These are phyloP conservation scores for Acanthococcus lagerstroemiae DNA, from an alignment of 2,888 invertebrate species.

Conservation along the genomic window DNA sequence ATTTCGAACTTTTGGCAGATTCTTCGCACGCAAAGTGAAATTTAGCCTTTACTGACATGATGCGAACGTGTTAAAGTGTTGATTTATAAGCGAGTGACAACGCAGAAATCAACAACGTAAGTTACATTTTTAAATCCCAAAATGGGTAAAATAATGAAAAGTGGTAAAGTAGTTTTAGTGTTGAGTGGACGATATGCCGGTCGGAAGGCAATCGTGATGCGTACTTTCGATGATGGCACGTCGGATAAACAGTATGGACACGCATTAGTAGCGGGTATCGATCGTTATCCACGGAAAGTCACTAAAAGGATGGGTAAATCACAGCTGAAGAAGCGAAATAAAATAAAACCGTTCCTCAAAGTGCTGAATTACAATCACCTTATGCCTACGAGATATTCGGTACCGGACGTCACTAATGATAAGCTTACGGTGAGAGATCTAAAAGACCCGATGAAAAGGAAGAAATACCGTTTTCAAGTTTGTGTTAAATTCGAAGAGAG, in stretches of 20 bases:
- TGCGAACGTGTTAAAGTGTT: too few species aligned
- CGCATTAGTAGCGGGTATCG: constrained; percentile 95
- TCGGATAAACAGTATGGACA: constrained; percentile 94
- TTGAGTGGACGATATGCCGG: constrained; percentile 98
- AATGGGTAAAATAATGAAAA: constrained; percentile 99
- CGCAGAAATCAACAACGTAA: too few species aligned
- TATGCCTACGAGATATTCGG: constrained; percentile 90
- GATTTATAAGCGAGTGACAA: too few species aligned
- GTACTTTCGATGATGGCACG: constrained; percentile 93
- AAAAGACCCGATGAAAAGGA: constrained; percentile 90
- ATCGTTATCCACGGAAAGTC: constrained; percentile 91
- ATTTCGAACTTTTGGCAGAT: too few species aligned
- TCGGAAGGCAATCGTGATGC: constrained; percentile 89
- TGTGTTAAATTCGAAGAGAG: constrained; percentile 91
- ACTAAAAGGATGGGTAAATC: constrained; percentile 92
- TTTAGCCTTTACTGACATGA: too few species aligned
- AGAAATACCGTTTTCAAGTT: constrained; percentile 90
- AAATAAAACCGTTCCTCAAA: constrained; percentile 97
- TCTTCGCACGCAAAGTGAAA: too few species aligned
- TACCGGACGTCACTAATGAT: constrained; percentile 83
- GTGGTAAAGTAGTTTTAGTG: constrained; percentile 96
- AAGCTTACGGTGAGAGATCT: constrained; percentile 88
- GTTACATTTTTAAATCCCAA: too few species aligned
- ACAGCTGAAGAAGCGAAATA: constrained; percentile 90
- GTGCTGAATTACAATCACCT: constrained; percentile 86